Conservation (phyloP, 2,888 invertebrate species). For the Norana najaformis region DNA sequence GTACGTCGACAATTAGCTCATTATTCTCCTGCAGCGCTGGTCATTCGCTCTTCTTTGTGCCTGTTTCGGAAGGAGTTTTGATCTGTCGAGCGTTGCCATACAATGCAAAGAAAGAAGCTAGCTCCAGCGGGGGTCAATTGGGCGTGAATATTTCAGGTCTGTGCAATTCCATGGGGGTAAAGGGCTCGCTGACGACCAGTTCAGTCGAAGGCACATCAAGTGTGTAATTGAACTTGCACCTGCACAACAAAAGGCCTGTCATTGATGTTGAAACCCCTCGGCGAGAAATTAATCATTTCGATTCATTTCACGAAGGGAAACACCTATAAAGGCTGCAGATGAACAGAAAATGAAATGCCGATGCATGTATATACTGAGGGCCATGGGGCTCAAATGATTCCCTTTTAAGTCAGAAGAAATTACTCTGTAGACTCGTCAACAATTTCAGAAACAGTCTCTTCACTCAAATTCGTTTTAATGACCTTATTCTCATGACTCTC, state of each 20-base stretch:
- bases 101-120: neutral
- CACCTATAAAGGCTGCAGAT: neutral
- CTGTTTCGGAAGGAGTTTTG: neutral
- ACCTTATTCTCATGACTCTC: neutral
- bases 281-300: constrained; percentile 6
- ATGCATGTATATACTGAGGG: too few species aligned
- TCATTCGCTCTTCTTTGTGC: neutral
- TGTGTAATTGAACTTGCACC: neutral
- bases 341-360: constrained; percentile 13
- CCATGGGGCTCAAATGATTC: neutral
- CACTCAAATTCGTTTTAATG: neutral
- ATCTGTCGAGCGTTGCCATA: neutral
- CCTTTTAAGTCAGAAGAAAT: neutral
- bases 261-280: neutral
- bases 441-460: neutral
- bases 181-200: neutral
- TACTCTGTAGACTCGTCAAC: neutral
- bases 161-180: neutral
- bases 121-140: neutral
- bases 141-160: constrained; percentile 6
- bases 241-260: neutral
- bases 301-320: constrained; percentile 13
- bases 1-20: neutral
- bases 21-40: neutral
- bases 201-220: constrained; percentile 13